A percentile compares a stretch with the other conserved stretches of the same genome.
Evolutionary conservation across 2,888 invertebrate genomes (phyloP).

Genomic region (Eupithecia subumbrata): DNA sequence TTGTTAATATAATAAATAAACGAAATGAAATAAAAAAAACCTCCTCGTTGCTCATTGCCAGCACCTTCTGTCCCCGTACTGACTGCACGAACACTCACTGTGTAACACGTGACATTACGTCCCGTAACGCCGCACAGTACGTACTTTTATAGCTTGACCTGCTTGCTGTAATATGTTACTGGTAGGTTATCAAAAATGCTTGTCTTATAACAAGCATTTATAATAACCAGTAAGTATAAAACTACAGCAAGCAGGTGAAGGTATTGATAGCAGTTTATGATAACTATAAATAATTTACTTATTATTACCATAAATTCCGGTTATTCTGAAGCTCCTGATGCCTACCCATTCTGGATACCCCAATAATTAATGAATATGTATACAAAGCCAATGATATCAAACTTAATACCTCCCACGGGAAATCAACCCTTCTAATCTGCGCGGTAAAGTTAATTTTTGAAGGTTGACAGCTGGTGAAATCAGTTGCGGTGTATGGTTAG

Average conservation of each 20-base stretch:
- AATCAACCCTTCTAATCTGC: constrained; percentile 35
- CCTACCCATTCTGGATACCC: constrained; percentile 48
- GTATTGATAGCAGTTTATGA: constrained; percentile 5
- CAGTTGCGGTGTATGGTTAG: constrained; percentile 53
- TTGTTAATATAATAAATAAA: no score
- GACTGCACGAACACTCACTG: no score
- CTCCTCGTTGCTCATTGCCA: no score
- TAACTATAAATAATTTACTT: constrained; percentile 33
- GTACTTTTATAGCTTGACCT: no score
- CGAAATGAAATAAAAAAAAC: no score
- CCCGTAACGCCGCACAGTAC: no score
- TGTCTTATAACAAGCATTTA: no score
- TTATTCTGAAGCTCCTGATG: constrained; percentile 46
- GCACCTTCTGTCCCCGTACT: no score
- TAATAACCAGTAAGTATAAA: no score
- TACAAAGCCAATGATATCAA: constrained; percentile 52
- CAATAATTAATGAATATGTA: constrained; percentile 66
- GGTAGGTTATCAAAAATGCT: no score
- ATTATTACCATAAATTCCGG: constrained; percentile 48
- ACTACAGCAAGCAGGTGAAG: not conserved
- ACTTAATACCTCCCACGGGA: constrained; percentile 34
- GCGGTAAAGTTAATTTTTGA: constrained; percentile 39
- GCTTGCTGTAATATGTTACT: no score
- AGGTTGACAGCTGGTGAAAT: constrained; percentile 49
- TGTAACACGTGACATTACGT: no score